A percentile compares a stretch with the other conserved stretches of the same genome.
These are phyloP conservation scores for Cryptops parisi DNA, from an alignment of 2,888 invertebrate genomes.

Conservation along the genomic window DNA sequence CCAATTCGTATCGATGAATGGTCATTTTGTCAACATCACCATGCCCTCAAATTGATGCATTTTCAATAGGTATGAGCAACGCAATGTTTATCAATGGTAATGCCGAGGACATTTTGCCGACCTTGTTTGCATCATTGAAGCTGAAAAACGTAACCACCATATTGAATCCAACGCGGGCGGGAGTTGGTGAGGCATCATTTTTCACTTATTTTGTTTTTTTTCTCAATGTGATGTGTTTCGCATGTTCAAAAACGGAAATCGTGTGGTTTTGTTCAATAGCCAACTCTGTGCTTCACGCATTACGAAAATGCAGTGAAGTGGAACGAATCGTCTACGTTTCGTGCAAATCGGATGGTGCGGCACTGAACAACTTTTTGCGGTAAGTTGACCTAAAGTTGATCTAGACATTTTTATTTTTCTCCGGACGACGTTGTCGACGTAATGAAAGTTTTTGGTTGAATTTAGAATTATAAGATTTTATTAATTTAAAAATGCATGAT, in stretches of 20 bases:
- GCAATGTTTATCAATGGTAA: conserved; percentile 34
- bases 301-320: conserved; percentile 33
- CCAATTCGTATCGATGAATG: no score
- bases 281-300: conserved; percentile 22
- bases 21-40: no score
- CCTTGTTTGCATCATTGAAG: conserved; percentile 22
- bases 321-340: conserved; percentile 39
- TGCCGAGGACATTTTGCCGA: conserved; percentile 34
- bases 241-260: neutral
- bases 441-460: no score
- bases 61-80: conserved; percentile 31
- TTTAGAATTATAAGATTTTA: no score
- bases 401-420: no score
- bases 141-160: conserved; percentile 36
- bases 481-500: no score
- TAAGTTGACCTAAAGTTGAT: no score
- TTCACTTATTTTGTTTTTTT: neutral
- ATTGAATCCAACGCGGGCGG: conserved; percentile 40
- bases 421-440: no score
- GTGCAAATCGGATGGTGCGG: conserved; percentile 37
- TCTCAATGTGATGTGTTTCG: no score
- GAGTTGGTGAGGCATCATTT: conserved; percentile 33
- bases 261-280: no score
- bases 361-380: conserved; percentile 30
- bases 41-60: conserved; percentile 6